A percentile compares a stretch with the other conserved stretches of the same genome.
phyloP scores from a whole-genome alignment of 2,797 vertebrate species.

The Sebastes vulpes region DNA sequence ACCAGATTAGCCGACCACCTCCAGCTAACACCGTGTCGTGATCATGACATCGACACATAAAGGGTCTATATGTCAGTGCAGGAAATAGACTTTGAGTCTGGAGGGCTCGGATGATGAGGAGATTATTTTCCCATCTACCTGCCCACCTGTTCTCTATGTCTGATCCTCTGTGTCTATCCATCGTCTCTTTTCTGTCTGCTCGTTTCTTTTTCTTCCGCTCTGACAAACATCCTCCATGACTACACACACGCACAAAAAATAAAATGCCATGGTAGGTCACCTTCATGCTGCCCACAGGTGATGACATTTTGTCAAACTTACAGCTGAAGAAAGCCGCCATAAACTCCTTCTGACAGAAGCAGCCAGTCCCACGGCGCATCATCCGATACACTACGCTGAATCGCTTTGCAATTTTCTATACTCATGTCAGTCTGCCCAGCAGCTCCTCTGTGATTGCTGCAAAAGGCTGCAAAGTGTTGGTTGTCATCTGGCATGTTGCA shows the following conservation, averaged over 20 bases:
- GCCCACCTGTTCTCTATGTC: not conserved
- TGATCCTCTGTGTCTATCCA: not conserved
- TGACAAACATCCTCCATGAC: not conserved
- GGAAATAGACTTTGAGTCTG: not conserved
- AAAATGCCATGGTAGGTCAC: slow-evolving; percentile 7
- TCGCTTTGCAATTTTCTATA: slow-evolving; percentile 4
- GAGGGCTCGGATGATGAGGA: not conserved
- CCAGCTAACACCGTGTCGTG: too few relatives aligned
- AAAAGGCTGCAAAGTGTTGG: not conserved
- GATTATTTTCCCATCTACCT: not conserved
- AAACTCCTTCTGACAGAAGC: slow-evolving; percentile 36
- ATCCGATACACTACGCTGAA: slow-evolving; percentile 7
- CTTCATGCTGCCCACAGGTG: slow-evolving; percentile 19
- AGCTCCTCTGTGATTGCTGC: not conserved
- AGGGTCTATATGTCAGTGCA: too few relatives aligned
- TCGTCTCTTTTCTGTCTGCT: not conserved
- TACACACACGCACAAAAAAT: not conserved
- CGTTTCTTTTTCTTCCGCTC: not conserved
- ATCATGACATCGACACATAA: too few relatives aligned
- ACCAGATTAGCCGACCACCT: too few relatives aligned
- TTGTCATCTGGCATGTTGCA: slow-evolving; percentile 9
- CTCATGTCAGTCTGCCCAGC: not conserved
- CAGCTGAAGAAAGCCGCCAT: slow-evolving; percentile 31
- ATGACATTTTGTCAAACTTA: slow-evolving; percentile 38
- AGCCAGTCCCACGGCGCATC: slow-evolving; percentile 5